Conservation (phyloP, 2,113 vertebrate species). For the Actenoides hombroni region DNA sequence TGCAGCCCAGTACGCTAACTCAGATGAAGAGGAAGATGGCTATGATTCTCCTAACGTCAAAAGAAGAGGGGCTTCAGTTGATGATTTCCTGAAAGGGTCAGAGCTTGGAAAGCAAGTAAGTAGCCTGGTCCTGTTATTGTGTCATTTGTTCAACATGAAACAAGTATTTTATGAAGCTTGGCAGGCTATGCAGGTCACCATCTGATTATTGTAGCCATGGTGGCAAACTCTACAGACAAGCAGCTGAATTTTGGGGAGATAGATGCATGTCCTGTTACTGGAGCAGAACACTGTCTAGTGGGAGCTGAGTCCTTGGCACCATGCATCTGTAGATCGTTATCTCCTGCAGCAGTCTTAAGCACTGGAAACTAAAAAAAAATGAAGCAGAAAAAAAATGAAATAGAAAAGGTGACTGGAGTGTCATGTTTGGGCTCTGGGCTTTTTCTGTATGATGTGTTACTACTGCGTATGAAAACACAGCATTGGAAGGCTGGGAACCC, state of each 20-base stretch:
- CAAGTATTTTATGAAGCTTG: neutral
- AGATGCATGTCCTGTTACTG: neutral
- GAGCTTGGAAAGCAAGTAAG: constrained; percentile 92
- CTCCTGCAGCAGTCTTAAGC: neutral
- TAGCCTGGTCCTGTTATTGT: neutral
- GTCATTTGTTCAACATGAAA: fast-evolving
- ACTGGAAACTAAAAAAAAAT: neutral
- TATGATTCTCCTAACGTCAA: constrained; percentile 83
- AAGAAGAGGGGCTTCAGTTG: constrained; percentile 89
- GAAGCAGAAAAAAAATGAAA: no score
- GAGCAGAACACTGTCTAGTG: neutral
- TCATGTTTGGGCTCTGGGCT: neutral
- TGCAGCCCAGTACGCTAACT: constrained; percentile 78
- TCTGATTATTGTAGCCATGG: neutral
- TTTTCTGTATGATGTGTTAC: neutral
- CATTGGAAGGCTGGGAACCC: neutral
- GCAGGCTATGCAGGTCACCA: neutral
- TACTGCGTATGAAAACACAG: neutral
- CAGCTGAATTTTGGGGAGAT: neutral
- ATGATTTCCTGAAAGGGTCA: constrained; percentile 93
- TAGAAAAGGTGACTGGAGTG: neutral
- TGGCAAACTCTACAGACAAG: neutral
- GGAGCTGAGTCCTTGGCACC: neutral
- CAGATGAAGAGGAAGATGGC: constrained; percentile 89
- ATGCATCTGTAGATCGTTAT: neutral